Base-by-base conservation (phyloP, 2,888 invertebrate species). In the Himalopsyche anomala region DNA sequence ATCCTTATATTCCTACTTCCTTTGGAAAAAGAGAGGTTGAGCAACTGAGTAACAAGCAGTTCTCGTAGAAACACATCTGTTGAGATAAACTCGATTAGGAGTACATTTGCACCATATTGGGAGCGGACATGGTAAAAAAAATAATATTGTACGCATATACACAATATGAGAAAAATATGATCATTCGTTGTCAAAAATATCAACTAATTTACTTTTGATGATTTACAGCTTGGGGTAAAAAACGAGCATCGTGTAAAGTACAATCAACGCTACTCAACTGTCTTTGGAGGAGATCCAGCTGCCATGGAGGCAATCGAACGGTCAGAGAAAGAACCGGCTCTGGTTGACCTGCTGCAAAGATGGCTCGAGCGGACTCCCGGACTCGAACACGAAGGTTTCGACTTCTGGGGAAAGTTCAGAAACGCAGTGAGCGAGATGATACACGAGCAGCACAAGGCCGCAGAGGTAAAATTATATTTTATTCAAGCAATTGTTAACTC, bases 281-380 rank as follows among this genome's bases (percentile, higher is more conserved):
- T 97, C 0, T 99, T 98, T 89, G 96, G 96, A 8, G 94, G 95
- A 69, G 96, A 97, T 89, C 93, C 94, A 2, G 93, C 94, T 38
- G 95, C 95, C 0, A 92, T 94, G 90, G 92, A 92, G 1, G 91
- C 93, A 4, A 91, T 95, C 87, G 93, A 92, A 82, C 92, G 91
- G 42, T 98, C 98, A 0, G 97, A 98, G 91, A 93, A 93, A 8
- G 97, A 98, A 89, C 98, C 97, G 0, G 97, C 98, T 0, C 93
- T 99, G 8, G 94, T 97, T 62, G 95, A 95, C 84, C 93, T 99
- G 42, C 96, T 99, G 40, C 96, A 99, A 91, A 94, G 96, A 80
- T 99, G 99, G 99, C 91, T 99, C 88, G 98, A 98, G 89, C 94
- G 99, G 80, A 99, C 99, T 0, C 99, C 99, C 0, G 99, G 99